These are phyloP conservation scores for Drosophila tristis DNA, from an alignment of 1,140 invertebrate genomes.

Conservation along the genomic window DNA sequence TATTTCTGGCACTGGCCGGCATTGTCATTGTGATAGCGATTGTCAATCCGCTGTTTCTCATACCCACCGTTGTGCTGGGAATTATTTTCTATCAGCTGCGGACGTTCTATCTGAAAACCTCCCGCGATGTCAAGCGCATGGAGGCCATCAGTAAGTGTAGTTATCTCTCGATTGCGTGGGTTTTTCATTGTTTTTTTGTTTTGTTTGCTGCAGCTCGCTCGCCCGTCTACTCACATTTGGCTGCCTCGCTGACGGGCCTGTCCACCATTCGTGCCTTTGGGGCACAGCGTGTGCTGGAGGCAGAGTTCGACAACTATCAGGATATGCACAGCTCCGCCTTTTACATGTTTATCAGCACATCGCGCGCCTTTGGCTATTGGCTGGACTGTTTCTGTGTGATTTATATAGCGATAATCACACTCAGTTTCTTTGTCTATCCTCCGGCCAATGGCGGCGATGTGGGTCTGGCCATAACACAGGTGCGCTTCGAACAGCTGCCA, in stretches of 20 bases:
- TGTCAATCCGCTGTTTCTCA: constrained; percentile 90
- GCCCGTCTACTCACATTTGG: constrained; percentile 95
- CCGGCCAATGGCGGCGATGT: constrained; percentile 89
- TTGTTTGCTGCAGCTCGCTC: constrained; percentile 86
- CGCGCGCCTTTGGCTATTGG: constrained; percentile 90
- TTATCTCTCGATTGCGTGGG: not conserved
- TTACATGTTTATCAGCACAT: constrained; percentile 87
- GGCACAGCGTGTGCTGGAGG: constrained; percentile 90
- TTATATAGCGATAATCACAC: constrained; percentile 89
- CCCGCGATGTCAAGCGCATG: constrained; percentile 93
- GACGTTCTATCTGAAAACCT: constrained; percentile 92
- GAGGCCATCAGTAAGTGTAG: constrained; percentile 93
- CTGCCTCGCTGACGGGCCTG: constrained; percentile 94
- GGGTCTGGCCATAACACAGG: constrained; percentile 91
- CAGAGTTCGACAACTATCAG: constrained; percentile 92
- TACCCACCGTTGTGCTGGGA: constrained; percentile 89
- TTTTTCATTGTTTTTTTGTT: not conserved
- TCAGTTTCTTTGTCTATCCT: constrained; percentile 89
- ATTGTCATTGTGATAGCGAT: constrained; percentile 91
- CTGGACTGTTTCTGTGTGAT: constrained; percentile 90
- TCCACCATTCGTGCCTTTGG: constrained; percentile 95
- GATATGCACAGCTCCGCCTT: constrained; percentile 89
- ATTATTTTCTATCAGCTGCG: constrained; percentile 91
- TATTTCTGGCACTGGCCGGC: constrained; percentile 89
- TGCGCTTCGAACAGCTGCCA: not conserved